Conservation (phyloP, 1,140 invertebrate genomes). For the Atopsyche davidsoni region DNA sequence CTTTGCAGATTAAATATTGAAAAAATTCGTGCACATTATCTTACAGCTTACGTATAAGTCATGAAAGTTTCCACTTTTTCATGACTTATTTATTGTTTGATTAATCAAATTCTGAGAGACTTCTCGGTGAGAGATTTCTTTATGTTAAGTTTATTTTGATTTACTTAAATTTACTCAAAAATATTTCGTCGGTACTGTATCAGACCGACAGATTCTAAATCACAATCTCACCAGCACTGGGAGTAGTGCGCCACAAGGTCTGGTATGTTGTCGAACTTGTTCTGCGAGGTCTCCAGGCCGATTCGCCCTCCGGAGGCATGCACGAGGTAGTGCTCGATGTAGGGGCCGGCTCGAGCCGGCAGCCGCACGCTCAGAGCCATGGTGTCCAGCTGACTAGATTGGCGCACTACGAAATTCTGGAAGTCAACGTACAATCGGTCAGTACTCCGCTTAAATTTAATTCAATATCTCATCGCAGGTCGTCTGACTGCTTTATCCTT, state of each 20-base stretch:
- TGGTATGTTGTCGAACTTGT: conserved; percentile 87
- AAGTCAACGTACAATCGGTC: conserved; percentile 36
- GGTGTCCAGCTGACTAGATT: conserved; percentile 85
- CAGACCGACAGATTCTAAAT: too few species aligned
- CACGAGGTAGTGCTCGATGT: conserved; percentile 94
- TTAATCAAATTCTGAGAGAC: too few species aligned
- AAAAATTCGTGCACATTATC: too few species aligned
- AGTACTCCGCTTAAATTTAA: too few species aligned
- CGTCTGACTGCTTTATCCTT: too few species aligned
- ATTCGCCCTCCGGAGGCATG: conserved; percentile 74
- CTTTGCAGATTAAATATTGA: too few species aligned
- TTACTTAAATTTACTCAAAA: neutral
- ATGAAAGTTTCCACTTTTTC: too few species aligned
- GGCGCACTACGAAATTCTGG: conserved; percentile 89
- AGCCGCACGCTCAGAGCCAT: conserved; percentile 91
- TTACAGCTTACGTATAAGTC: too few species aligned
- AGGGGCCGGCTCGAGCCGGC: conserved; percentile 76
- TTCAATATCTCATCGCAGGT: too few species aligned
- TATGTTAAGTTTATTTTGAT: neutral
- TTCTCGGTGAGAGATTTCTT: conserved; percentile 14
- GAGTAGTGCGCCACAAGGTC: conserved; percentile 89
- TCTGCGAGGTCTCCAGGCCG: conserved; percentile 87
- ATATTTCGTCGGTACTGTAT: too few species aligned
- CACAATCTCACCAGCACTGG: conserved; percentile 74
- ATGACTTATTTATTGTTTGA: too few species aligned